Percentiles rank a stretch among this genome's conserved stretches.
Evolutionary conservation across 92 coral and sea anemone genomes (phyloP).

Genomic region (Galaxea fascicularis): DNA sequence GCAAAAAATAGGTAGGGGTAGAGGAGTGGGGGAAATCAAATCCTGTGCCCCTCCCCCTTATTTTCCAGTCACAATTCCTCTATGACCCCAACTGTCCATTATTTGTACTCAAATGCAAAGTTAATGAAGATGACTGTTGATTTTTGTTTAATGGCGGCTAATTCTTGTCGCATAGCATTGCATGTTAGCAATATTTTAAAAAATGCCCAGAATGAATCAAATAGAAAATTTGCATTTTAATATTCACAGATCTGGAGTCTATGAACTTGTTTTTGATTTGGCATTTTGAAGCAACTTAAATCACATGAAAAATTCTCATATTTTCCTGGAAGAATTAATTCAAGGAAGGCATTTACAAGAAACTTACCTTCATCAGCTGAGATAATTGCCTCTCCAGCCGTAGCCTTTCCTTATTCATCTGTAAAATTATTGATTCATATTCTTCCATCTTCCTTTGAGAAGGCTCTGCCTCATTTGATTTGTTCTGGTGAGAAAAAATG

Average conservation of each 20-base stretch:
- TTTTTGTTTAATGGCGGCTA: too few relatives aligned
- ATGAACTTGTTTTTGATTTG: neutral
- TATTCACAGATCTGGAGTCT: neutral
- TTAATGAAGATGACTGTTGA: neutral
- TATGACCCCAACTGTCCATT: neutral
- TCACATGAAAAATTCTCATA: neutral
- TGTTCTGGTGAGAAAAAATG: neutral
- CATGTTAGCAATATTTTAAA: neutral
- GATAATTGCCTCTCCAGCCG: conserved; percentile 84
- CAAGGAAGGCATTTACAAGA: neutral
- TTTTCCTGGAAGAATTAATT: neutral
- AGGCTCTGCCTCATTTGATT: conserved; percentile 32
- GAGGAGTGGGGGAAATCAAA: too few relatives aligned
- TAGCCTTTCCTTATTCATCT: conserved; percentile 91
- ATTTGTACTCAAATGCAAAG: neutral
- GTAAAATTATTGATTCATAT: conserved; percentile 76
- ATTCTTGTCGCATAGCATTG: neutral
- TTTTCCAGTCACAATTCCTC: too few relatives aligned
- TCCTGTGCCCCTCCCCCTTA: too few relatives aligned
- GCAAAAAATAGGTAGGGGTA: too few relatives aligned
- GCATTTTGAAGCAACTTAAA: neutral
- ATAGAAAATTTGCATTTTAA: too few relatives aligned
- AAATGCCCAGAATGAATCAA: neutral
- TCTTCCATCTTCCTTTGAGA: conserved; percentile 69
- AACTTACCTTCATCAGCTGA: conserved; percentile 63